Conservation (phyloP, 2,113 vertebrate species). For the Platysteira castanea region DNA sequence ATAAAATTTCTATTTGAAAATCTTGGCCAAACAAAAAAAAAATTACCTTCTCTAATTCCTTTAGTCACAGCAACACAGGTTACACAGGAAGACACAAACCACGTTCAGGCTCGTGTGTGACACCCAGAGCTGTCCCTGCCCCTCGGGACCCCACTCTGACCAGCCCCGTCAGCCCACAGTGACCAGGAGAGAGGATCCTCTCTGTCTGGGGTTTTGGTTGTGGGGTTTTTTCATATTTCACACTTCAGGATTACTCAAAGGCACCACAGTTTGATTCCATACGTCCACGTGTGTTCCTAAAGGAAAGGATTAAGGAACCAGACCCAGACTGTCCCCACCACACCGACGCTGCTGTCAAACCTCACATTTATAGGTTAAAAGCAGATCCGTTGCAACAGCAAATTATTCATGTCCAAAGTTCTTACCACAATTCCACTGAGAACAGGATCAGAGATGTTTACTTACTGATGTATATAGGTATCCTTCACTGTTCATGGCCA, state of each 20-base stretch:
- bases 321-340: not conserved
- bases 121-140: not conserved
- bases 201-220: not conserved
- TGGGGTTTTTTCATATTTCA: not conserved
- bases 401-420: not conserved
- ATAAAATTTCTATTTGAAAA: not conserved
- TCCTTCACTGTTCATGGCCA: constrained; percentile 99
- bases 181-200: not conserved
- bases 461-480: constrained; percentile 98
- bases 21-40: not conserved
- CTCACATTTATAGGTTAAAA: not conserved
- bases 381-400: not conserved
- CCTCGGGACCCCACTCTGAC: not conserved
- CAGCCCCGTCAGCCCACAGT: not conserved
- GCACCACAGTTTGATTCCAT: not conserved
- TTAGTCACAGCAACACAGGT: not conserved
- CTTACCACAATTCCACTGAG: not conserved
- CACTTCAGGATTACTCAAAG: not conserved
- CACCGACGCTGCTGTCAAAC: not conserved
- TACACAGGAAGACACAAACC: not conserved
- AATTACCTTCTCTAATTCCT: not conserved
- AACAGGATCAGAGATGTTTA: not conserved
- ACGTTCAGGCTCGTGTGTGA: not conserved
- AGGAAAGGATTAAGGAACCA: not conserved
- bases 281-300: not conserved